Percentiles rank a stretch among this genome's conserved stretches.
These are phyloP conservation scores for Latheticus oryzae DNA, from an alignment of 2,888 invertebrate species.

Conservation along the genomic window DNA sequence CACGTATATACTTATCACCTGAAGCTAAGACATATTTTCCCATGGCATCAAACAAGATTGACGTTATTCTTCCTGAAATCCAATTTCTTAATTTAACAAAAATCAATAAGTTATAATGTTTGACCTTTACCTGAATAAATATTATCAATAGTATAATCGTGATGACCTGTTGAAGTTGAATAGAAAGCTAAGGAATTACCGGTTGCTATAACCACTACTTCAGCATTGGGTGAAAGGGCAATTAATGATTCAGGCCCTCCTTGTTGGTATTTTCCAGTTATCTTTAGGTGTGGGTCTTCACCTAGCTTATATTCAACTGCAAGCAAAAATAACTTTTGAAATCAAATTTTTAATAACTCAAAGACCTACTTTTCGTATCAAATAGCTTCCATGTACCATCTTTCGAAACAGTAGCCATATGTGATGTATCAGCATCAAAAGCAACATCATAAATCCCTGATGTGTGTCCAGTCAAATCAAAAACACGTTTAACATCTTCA, in stretches of 20 bases:
- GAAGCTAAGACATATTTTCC: slow-evolving; percentile 79
- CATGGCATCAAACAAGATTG: slow-evolving; percentile 79
- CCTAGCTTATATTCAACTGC: slow-evolving; percentile 83
- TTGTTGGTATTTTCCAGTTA: slow-evolving; percentile 73
- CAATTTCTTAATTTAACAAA: slow-evolving; percentile 3
- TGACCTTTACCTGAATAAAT: slow-evolving; percentile 70
- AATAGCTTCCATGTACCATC: slow-evolving; percentile 90
- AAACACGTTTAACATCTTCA: slow-evolving; percentile 80
- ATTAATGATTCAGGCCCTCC: slow-evolving; percentile 70
- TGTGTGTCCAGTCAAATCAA: slow-evolving; percentile 83
- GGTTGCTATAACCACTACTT: slow-evolving; percentile 79
- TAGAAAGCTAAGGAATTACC: slow-evolving; percentile 76
- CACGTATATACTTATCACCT: slow-evolving; percentile 80
- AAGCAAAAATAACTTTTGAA: slow-evolving; percentile 53
- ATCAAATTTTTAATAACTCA: background rate
- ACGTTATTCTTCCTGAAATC: slow-evolving; percentile 74
- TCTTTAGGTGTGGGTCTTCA: slow-evolving; percentile 80
- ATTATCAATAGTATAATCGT: slow-evolving; percentile 76
- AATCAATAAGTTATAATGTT: too few relatives aligned
- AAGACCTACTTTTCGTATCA: slow-evolving; percentile 81
- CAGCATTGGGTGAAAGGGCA: slow-evolving; percentile 83
- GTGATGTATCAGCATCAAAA: slow-evolving; percentile 84
- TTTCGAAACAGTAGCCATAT: slow-evolving; percentile 86
- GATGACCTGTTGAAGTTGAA: slow-evolving; percentile 73
- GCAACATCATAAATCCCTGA: slow-evolving; percentile 85